A percentile compares a stretch with the other conserved stretches of the same genome.
Evolutionary conservation across 2,888 invertebrate genomes (phyloP).

Genomic region (Plutella xylostella): DNA sequence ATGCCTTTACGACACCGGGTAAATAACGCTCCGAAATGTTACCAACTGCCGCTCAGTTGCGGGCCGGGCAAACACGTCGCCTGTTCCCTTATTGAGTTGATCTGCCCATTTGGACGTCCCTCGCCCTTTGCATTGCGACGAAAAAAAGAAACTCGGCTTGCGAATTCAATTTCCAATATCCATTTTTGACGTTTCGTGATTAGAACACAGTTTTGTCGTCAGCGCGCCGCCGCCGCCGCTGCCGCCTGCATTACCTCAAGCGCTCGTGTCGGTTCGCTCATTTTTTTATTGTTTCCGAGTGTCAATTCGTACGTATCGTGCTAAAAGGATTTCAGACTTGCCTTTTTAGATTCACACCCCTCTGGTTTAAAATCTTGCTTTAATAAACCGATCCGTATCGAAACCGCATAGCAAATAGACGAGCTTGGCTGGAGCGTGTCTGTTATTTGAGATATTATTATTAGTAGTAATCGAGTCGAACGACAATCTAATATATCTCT

Average conservation of each 20-base stretch:
- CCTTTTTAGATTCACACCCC: background rate
- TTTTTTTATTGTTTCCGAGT: slow-evolving; percentile 36
- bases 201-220: slow-evolving; percentile 67
- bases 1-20: slow-evolving; percentile 65
- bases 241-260: too few species aligned
- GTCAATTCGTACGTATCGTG: slow-evolving; percentile 20
- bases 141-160: slow-evolving; percentile 45
- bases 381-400: background rate
- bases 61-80: slow-evolving; percentile 64
- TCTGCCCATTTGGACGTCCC: slow-evolving; percentile 63
- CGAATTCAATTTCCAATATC: slow-evolving; percentile 67
- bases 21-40: slow-evolving; percentile 63
- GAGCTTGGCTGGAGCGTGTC: background rate
- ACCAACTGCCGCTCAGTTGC: slow-evolving; percentile 55
- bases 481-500: slow-evolving; percentile 53
- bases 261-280: slow-evolving; percentile 29
- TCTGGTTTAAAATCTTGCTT: too few species aligned
- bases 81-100: slow-evolving; percentile 64
- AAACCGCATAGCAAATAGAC: background rate
- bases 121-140: slow-evolving; percentile 43
- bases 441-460: slow-evolving; percentile 7
- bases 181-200: slow-evolving; percentile 68
- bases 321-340: slow-evolving; percentile 3
- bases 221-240: too few species aligned
- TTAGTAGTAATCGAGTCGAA: slow-evolving; percentile 28